These are phyloP conservation scores for Pristiophorus japonicus DNA, from an alignment of 2,113 vertebrate species.

Conservation along the genomic window DNA sequence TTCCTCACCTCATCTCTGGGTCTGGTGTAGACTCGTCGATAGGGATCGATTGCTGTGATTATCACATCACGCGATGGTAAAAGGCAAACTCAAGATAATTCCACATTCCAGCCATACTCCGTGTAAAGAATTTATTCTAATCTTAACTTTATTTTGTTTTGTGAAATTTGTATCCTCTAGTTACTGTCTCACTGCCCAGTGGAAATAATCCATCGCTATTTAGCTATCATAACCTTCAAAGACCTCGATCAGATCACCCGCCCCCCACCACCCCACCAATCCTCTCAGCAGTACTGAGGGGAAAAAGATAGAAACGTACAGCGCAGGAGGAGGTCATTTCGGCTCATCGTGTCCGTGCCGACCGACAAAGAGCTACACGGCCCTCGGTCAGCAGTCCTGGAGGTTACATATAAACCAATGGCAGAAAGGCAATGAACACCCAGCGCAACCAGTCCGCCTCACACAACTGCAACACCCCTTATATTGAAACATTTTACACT, in stretches of 20 bases:
- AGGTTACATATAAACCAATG: no score
- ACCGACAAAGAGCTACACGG: no score
- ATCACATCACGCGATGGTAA: neutral
- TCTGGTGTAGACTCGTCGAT: neutral
- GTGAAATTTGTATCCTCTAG: neutral
- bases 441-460: no score
- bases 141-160: neutral
- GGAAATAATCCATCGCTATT: neutral
- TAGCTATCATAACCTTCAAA: neutral
- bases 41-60: neutral
- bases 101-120: neutral
- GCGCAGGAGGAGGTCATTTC: no score
- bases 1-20: no score
- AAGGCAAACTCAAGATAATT: neutral
- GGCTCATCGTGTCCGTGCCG: no score
- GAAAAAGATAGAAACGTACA: no score
- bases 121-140: neutral
- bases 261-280: neutral
- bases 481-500: no score
- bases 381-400: no score
- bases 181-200: neutral
- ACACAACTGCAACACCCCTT: no score
- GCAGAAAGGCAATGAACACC: no score
- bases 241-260: neutral
- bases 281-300: neutral